phyloP scores from a whole-genome alignment of 2,888 invertebrate genomes.

The Caradrina clavipalpis region DNA sequence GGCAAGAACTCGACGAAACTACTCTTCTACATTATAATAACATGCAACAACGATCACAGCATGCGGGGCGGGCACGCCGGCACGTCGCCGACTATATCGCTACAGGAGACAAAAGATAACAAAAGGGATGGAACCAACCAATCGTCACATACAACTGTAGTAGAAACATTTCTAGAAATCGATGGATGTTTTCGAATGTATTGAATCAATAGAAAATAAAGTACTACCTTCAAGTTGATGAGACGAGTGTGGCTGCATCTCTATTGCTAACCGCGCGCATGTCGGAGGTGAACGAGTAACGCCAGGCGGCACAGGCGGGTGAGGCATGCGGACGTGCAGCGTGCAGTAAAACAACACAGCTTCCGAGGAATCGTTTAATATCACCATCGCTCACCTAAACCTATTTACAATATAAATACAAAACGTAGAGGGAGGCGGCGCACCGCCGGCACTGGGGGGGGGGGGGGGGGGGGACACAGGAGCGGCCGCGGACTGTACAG shows the following conservation, averaged over 20 bases:
- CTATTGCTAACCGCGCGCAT: background rate
- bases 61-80: slow-evolving; percentile 4
- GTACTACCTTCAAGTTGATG: too few relatives aligned
- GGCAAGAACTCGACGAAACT: slow-evolving; percentile 13
- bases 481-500: slow-evolving; percentile 81
- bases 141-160: too few relatives aligned
- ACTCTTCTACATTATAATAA: background rate
- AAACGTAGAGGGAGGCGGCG: slow-evolving; percentile 61
- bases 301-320: background rate
- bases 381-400: slow-evolving; percentile 86
- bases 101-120: too few relatives aligned
- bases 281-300: background rate
- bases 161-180: too few relatives aligned
- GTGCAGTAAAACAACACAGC: slow-evolving; percentile 84
- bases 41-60: background rate
- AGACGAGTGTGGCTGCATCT: background rate
- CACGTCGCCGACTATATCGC: too few relatives aligned
- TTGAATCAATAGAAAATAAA: too few relatives aligned
- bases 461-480: slow-evolving; percentile 41
- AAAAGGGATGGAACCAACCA: too few relatives aligned
- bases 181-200: too few relatives aligned
- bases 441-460: slow-evolving; percentile 57
- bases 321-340: slow-evolving; percentile 52
- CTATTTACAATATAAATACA: slow-evolving; percentile 90
- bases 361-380: slow-evolving; percentile 83